These are phyloP conservation scores for chimpanzee (Pan troglodytes) DNA, from an alignment of 2,113 vertebrate genomes.

Conservation along the genomic window NHGRI_mPanTro3-v2.1_pri NC_072412.2:24381501-24382000, in stretches of 20 bases:
- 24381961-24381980: too few species aligned
- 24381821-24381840: neutral
- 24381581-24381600: neutral
- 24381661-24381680: accelerated
- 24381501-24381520: neutral
- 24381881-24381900: neutral
- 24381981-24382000: neutral
- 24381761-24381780: neutral
- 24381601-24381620: neutral
- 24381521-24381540: accelerated
- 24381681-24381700: neutral
- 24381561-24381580: neutral
- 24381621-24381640: neutral
- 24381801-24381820: neutral
- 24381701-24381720: neutral
- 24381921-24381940: neutral
- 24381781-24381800: neutral
- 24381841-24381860: neutral
- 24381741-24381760: neutral
- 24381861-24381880: neutral
- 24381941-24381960: too few species aligned
- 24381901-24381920: too few species aligned
- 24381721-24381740: neutral
- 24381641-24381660: neutral
- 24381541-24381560: accelerated